Conservation (phyloP, 2,113 vertebrate species). For the Puntigrus tetrazona region DNA sequence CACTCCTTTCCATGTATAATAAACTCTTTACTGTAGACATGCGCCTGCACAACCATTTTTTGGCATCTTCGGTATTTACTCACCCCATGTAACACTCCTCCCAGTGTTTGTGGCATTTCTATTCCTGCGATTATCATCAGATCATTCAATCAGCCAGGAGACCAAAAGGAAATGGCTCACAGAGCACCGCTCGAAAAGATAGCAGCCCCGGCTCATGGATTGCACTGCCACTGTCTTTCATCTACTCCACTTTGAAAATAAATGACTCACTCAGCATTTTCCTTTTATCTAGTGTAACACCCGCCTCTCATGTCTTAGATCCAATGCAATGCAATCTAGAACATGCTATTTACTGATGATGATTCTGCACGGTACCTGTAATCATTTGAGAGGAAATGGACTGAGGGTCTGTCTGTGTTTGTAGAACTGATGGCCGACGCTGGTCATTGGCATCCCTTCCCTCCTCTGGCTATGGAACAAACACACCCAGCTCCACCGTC, state of each 20-base stretch:
- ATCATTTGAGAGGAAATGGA: neutral
- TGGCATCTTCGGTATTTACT: neutral
- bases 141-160: constrained; percentile 15
- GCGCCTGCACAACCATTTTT: neutral
- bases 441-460: constrained; percentile 98
- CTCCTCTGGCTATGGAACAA: constrained; percentile 98
- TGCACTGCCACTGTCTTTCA: constrained; percentile 38
- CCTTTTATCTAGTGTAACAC: constrained; percentile 29
- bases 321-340: neutral
- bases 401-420: constrained; percentile 34
- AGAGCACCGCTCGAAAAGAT: constrained; percentile 22
- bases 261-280: constrained; percentile 41
- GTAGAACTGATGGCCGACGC: constrained; percentile 93
- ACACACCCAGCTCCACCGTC: constrained; percentile 95
- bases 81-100: neutral
- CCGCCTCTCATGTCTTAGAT: neutral
- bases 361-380: neutral
- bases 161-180: constrained; percentile 39
- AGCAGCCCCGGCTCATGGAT: neutral
- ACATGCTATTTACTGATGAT: neutral
- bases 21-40: neutral
- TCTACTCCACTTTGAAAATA: constrained; percentile 31
- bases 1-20: neutral
- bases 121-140: constrained; percentile 29
- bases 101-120: constrained; percentile 37